These are phyloP conservation scores for Linurgus olivaceus DNA, from an alignment of 2,797 vertebrate genomes.

Conservation along the genomic window DNA sequence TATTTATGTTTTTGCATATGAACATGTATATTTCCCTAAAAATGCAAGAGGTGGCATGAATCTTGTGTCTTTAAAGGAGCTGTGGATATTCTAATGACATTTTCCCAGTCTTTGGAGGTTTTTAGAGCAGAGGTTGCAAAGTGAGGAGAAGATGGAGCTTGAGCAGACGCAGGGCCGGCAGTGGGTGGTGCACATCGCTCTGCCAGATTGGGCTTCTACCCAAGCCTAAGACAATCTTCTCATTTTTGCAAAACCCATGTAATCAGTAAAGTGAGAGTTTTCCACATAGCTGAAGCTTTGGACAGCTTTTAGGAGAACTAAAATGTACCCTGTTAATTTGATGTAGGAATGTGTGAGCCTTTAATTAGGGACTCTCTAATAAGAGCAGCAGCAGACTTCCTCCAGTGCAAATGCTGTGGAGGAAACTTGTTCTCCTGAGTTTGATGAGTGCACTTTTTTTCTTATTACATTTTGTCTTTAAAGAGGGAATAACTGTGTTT, in stretches of 20 bases:
- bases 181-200: background rate
- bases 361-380: constrained; percentile 29
- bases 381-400: background rate
- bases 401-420: background rate
- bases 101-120: background rate
- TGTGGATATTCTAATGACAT: background rate
- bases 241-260: background rate
- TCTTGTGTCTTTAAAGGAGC: background rate
- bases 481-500: constrained; percentile 23
- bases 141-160: accelerated
- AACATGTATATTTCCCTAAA: background rate
- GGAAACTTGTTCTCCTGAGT: constrained; percentile 13
- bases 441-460: background rate
- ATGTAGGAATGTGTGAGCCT: background rate
- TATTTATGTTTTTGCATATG: accelerated
- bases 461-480: constrained; percentile 21
- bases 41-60: background rate
- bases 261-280: background rate
- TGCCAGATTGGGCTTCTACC: background rate
- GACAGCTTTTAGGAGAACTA: background rate
- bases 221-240: background rate
- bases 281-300: background rate
- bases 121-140: background rate
- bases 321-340: constrained; percentile 1
- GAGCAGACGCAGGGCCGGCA: background rate